These are phyloP conservation scores for Spatula versicolor DNA, from an alignment of 2,797 vertebrate genomes.

Conservation along the genomic window DNA sequence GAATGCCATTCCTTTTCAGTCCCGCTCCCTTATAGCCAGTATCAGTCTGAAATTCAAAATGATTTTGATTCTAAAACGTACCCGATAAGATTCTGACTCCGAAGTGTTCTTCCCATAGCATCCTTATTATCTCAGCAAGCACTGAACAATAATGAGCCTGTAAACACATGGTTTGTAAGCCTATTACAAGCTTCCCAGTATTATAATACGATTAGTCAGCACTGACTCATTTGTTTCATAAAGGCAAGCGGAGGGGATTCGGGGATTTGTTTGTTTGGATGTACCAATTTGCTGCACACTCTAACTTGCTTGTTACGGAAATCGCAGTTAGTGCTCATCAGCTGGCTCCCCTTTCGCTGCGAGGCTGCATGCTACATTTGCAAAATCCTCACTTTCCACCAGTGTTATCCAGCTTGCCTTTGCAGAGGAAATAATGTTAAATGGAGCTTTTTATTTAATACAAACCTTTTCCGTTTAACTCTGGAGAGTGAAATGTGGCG, in stretches of 20 bases:
- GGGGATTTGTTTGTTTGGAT: conserved; percentile 64
- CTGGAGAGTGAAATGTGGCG: conserved; percentile 66
- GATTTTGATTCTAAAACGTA: not conserved
- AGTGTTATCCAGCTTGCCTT: conserved; percentile 53
- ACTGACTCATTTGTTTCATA: conserved; percentile 71
- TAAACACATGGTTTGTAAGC: conserved; percentile 48
- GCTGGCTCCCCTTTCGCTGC: conserved; percentile 59
- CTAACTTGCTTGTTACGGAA: conserved; percentile 58
- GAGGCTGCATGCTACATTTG: conserved; percentile 62
- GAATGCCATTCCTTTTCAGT: not conserved
- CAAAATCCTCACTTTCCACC: conserved; percentile 59
- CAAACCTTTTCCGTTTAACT: conserved; percentile 66
- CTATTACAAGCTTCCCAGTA: conserved; percentile 20
- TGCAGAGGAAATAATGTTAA: conserved; percentile 74
- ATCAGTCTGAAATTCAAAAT: not conserved
- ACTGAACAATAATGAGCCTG: conserved; percentile 37
- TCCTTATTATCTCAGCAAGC: conserved; percentile 44
- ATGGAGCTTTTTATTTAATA: conserved; percentile 77
- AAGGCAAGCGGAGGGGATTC: conserved; percentile 57
- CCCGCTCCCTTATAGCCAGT: not conserved
- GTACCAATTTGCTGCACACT: conserved; percentile 65
- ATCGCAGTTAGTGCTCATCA: conserved; percentile 61
- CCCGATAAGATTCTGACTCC: not conserved
- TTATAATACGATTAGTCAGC: conserved; percentile 67
- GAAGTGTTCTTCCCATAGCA: not conserved